phyloP scores from a whole-genome alignment of 1,140 invertebrate genomes.

The Dreissena polymorpha region DNA sequence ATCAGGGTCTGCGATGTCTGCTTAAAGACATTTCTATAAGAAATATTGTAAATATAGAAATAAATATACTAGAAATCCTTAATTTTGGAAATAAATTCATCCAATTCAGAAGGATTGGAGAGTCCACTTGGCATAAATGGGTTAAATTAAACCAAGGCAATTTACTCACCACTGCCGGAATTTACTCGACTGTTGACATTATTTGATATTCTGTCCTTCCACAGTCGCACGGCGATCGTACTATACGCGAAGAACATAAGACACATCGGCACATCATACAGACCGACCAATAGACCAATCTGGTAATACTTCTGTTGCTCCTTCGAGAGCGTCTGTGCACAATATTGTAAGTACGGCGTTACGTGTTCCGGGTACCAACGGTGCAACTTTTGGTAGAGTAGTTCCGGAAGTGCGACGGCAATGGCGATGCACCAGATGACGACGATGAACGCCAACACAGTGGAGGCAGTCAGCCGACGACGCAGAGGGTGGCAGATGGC shows the following conservation, averaged over 20 bases:
- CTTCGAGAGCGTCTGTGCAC: slow-evolving; percentile 37
- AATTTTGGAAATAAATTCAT: too few species aligned
- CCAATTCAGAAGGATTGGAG: too few species aligned
- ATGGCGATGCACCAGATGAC: slow-evolving; percentile 90
- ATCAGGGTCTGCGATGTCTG: too few species aligned
- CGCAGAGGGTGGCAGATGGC: slow-evolving; percentile 94
- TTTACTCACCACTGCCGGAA: too few species aligned
- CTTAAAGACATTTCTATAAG: too few species aligned
- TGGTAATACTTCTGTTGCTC: slow-evolving; percentile 82
- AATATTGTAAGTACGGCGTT: slow-evolving; percentile 48
- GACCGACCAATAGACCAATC: slow-evolving; percentile 82
- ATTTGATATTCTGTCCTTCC: slow-evolving; percentile 28
- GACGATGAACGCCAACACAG: slow-evolving; percentile 87
- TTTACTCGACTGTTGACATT: slow-evolving; percentile 5
- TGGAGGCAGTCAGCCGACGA: slow-evolving; percentile 85
- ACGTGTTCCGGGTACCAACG: slow-evolving; percentile 48
- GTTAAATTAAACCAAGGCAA: too few species aligned
- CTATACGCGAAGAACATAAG: slow-evolving; percentile 49
- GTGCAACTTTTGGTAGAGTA: slow-evolving; percentile 59
- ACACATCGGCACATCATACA: slow-evolving; percentile 63
- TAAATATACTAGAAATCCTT: too few species aligned
- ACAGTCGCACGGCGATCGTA: slow-evolving; percentile 22
- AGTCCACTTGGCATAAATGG: too few species aligned
- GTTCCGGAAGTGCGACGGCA: slow-evolving; percentile 79
- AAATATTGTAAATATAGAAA: too few species aligned